Evolutionary conservation across 2,113 vertebrate species (phyloP), one percentile per base, ranked within the genome.

Genomic region (Pelmatolapia mariae): DNA sequence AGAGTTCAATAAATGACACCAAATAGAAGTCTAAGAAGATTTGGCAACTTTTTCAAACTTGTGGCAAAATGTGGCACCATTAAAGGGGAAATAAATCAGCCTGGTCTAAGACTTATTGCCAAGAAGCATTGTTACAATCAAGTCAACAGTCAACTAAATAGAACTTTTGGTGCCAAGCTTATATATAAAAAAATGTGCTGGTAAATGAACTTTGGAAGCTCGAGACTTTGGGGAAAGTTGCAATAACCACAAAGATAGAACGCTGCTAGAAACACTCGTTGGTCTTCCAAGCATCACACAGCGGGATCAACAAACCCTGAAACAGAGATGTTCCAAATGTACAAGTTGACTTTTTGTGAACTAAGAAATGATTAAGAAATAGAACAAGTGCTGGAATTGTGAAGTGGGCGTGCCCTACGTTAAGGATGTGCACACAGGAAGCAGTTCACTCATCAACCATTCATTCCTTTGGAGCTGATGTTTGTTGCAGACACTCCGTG

Each of bases 401-500:
- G 22, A 26, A 13, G 2, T 10, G n/a, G 10, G n/a, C 19, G 52
- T 53, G 52, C 1, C 52, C 52, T 22, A 53, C 10, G 2, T 63
- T 33, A 63, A 33, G 59, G 2, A 33, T 33, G 59, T 11, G 59
- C 63, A 40, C 63, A 68, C 33, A 68, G 63, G 63, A 40, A 68
- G 63, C 33, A 5, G 7, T 40, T 68, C 19, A 40, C 19, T 66
- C 61, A 66, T 36, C 19, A 22, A 71, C 63, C 12, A 71, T 24
- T 24, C 13, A 43, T 24, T 8, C n/a, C 12, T 10, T 71, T 43
- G 38, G 8, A 24, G 38, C n/a, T 4, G 66, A 43, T 24, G 38
- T 26, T 71, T 38, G 38, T 16, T 71, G n/a, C n/a, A 15, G 36
- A 43, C 66, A 24, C 12, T 24, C 7, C 0, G 7, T n/a, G 19